These are phyloP conservation scores for Bothrops jararaca DNA, from an alignment of 2,113 vertebrate genomes.

Conservation along the genomic window DNA sequence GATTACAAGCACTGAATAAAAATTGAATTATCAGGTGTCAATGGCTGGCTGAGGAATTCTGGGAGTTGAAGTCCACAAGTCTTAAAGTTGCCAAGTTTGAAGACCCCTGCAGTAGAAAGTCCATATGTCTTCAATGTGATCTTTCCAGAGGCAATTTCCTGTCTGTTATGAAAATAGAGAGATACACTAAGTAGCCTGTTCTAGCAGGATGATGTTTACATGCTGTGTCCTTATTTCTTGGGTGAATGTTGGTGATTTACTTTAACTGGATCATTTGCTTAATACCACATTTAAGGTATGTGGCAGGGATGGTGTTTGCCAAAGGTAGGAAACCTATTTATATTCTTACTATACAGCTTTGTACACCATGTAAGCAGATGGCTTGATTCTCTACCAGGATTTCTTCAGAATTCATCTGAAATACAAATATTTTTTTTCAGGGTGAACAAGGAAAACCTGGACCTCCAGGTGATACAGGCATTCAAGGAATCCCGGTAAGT, in stretches of 20 bases:
- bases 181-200: neutral
- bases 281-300: neutral
- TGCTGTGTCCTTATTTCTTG: neutral
- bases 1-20: neutral
- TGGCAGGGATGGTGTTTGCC: neutral
- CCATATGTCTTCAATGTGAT: neutral
- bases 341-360: neutral
- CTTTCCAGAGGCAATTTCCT: neutral
- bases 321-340: neutral
- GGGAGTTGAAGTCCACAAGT: too few species aligned
- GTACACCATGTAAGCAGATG: neutral
- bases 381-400: neutral
- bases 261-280: neutral
- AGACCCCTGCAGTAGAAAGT: neutral
- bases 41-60: too few species aligned
- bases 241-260: neutral
- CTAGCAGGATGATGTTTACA: neutral
- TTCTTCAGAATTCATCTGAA: slow-evolving; percentile 14
- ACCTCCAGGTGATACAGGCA: slow-evolving; percentile 85
- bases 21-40: neutral
- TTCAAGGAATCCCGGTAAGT: slow-evolving; percentile 92
- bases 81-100: too few species aligned
- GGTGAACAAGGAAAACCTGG: slow-evolving; percentile 86
- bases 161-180: neutral
- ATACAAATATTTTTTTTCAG: slow-evolving; percentile 66